Evolutionary conservation across 2,888 invertebrate genomes (phyloP).

Genomic region (Drosophila affinis): DNA sequence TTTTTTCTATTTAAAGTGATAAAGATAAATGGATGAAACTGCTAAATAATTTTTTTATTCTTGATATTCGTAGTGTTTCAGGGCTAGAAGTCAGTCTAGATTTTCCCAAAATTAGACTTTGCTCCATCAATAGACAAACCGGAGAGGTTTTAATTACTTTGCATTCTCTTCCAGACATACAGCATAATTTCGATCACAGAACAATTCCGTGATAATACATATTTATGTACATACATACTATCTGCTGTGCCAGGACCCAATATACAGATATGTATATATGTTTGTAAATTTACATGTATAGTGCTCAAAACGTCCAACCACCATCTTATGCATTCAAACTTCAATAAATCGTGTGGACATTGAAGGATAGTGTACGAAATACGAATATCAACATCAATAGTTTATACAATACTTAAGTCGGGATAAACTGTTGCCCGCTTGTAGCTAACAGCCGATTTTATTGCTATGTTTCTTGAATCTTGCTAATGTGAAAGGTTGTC

Average conservation of each 20-base stretch:
- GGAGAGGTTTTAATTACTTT: neutral
- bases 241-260: neutral
- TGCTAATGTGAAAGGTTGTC: slow-evolving; percentile 30
- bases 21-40: neutral
- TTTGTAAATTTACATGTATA: too few relatives aligned
- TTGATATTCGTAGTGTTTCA: neutral
- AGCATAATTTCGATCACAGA: neutral
- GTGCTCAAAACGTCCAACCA: too few relatives aligned
- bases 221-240: neutral
- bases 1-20: neutral
- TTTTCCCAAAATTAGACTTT: neutral
- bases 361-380: neutral
- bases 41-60: neutral
- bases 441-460: slow-evolving; percentile 28
- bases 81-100: neutral
- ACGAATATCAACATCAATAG: neutral
- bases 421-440: slow-evolving; percentile 16
- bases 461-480: slow-evolving; percentile 24
- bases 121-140: neutral
- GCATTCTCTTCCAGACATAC: neutral
- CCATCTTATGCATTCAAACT: neutral
- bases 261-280: neutral
- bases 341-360: neutral
- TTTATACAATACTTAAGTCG: slow-evolving; percentile 7
- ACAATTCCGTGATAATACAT: neutral